Evolutionary conservation across 1,140 invertebrate genomes (phyloP).

Genomic region (Tribolium castaneum): DNA sequence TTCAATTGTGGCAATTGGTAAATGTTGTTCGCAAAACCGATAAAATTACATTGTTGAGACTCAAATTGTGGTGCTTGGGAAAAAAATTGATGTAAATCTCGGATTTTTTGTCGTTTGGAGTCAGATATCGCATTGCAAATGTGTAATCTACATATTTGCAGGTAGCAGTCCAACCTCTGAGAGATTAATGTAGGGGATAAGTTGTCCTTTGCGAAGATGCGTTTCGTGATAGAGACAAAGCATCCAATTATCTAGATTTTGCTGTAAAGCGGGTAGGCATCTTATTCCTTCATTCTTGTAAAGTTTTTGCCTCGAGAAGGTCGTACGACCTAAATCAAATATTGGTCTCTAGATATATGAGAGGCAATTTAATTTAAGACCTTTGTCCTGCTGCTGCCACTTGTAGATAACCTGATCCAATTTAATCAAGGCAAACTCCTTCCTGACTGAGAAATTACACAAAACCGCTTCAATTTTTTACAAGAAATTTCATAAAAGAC

Average conservation of each 20-base stretch:
- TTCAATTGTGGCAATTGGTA: not conserved
- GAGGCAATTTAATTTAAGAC: constrained; percentile 14
- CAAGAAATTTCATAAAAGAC: not conserved
- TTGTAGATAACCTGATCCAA: constrained; percentile 16
- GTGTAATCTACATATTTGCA: constrained; percentile 7
- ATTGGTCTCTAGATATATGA: not conserved
- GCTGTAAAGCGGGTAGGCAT: not conserved
- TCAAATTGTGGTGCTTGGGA: too few relatives aligned
- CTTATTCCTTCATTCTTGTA: not conserved
- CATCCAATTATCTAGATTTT: constrained; percentile 14
- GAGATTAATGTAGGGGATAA: constrained; percentile 2
- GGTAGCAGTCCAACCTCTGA: not conserved
- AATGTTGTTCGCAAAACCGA: not conserved
- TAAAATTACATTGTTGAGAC: not conserved
- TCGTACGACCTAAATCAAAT: not conserved
- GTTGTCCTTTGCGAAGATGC: constrained; percentile 3
- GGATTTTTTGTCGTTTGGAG: not conserved
- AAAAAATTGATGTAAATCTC: not conserved
- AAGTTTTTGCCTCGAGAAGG: not conserved
- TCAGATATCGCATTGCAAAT: not conserved
- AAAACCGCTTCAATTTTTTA: not conserved
- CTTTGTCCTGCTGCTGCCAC: constrained; percentile 20
- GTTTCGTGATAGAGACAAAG: constrained; percentile 1
- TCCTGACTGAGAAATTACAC: constrained; percentile 9
- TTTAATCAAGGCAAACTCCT: constrained; percentile 6